Conservation (phyloP, 2,797 vertebrate species). For the Menidia menidia region DNA sequence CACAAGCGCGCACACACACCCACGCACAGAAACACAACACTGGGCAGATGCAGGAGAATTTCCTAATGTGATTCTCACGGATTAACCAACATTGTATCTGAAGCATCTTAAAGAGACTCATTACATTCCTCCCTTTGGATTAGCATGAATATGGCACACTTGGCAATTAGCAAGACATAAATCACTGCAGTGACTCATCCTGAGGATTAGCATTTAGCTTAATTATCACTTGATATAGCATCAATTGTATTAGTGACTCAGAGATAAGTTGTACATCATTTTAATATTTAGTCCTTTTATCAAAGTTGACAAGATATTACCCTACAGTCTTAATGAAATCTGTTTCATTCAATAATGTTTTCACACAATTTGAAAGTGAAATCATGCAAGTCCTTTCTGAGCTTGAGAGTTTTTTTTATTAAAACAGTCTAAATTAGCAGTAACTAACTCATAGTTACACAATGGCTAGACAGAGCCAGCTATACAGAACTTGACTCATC, state of each 20-base stretch:
- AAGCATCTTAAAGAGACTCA: slow-evolving; percentile 43
- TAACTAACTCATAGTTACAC: slow-evolving; percentile 28
- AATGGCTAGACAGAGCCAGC: slow-evolving; percentile 44
- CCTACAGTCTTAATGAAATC: background rate
- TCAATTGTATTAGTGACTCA: slow-evolving; percentile 51
- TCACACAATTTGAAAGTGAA: background rate
- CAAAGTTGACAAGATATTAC: slow-evolving; percentile 24
- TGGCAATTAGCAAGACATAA: slow-evolving; percentile 47
- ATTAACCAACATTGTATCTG: slow-evolving; percentile 56
- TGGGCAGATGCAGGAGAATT: slow-evolving; percentile 47
- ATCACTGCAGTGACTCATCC: slow-evolving; percentile 35
- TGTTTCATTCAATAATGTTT: background rate
- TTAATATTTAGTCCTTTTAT: slow-evolving; percentile 38
- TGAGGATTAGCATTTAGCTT: slow-evolving; percentile 48
- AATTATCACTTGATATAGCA: slow-evolving; percentile 42
- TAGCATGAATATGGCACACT: slow-evolving; percentile 48
- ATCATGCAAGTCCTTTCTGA: background rate
- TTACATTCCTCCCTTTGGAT: slow-evolving; percentile 35
- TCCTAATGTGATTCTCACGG: slow-evolving; percentile 47
- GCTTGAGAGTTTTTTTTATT: slow-evolving; percentile 14
- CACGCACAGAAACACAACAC: slow-evolving; percentile 4
- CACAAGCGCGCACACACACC: slow-evolving; percentile 1
- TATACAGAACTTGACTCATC: slow-evolving; percentile 63
- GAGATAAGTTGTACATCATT: slow-evolving; percentile 51
- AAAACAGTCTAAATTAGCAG: slow-evolving; percentile 21